Conservation (phyloP, 2,888 invertebrate species). For the Drosophila merina region DNA sequence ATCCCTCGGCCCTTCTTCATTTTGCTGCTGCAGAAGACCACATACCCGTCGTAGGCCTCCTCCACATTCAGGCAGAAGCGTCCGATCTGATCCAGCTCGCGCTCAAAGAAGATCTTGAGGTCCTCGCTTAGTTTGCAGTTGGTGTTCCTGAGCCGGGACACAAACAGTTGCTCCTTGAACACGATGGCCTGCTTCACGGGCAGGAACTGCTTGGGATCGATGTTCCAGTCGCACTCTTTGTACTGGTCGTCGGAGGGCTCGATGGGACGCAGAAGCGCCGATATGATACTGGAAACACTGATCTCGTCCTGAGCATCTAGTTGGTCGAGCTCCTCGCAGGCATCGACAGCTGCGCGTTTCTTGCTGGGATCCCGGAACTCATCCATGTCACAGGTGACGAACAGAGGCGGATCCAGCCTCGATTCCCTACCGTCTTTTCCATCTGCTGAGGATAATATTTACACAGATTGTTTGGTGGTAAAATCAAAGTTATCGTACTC, state of each 20-base stretch:
- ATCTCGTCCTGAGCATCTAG: constrained; percentile 77
- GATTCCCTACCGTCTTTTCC: not conserved
- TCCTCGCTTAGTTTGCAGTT: constrained; percentile 74
- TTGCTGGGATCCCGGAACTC: constrained; percentile 38
- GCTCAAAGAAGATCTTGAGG: constrained; percentile 75
- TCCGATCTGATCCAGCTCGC: constrained; percentile 73
- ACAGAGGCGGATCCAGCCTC: constrained; percentile 61
- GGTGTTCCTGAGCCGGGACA: constrained; percentile 67
- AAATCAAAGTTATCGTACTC: not conserved
- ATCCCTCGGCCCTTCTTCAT: constrained; percentile 71
- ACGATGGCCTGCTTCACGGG: constrained; percentile 70
- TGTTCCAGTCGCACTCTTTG: constrained; percentile 63
- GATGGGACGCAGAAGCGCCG: constrained; percentile 66
- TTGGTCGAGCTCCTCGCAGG: constrained; percentile 59
- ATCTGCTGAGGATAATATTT: not conserved
- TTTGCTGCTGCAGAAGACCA: constrained; percentile 75
- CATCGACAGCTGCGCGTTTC: constrained; percentile 9
- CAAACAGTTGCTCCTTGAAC: constrained; percentile 71
- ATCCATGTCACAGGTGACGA: constrained; percentile 56
- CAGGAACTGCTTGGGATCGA: constrained; percentile 69
- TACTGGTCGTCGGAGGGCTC: constrained; percentile 63
- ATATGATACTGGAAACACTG: constrained; percentile 79
- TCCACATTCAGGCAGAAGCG: constrained; percentile 72
- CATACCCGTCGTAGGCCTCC: constrained; percentile 79
- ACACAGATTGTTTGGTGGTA: not conserved